Conservation (phyloP, 2,797 vertebrate species). For the Hypotaenidia philippensis region DNA sequence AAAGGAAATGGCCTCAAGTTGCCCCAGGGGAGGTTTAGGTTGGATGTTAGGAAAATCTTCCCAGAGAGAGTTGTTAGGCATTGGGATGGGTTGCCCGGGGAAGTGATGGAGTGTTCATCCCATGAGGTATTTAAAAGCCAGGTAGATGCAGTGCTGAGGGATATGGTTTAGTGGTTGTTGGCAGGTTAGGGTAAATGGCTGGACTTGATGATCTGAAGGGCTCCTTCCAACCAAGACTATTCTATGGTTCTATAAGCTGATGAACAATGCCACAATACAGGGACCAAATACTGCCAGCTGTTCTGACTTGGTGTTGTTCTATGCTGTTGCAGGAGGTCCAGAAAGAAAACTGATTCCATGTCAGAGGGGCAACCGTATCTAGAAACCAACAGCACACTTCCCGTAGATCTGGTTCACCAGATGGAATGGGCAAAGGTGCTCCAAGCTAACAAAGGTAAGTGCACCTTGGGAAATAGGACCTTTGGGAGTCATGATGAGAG, state of each 20-base stretch:
- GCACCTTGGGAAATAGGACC: not conserved
- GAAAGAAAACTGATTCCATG: not conserved
- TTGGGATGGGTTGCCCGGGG: no score
- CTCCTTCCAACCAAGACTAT: no score
- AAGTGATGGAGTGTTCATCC: no score
- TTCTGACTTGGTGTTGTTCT: not conserved
- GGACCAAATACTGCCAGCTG: not conserved
- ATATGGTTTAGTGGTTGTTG: no score
- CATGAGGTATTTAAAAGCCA: no score
- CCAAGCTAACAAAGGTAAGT: not conserved
- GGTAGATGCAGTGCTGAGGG: no score
- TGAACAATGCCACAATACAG: not conserved
- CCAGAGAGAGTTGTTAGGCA: no score
- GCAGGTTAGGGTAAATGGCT: no score
- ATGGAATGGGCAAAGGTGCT: rapidly evolving
- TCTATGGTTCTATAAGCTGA: not conserved
- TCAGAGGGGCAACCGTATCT: not conserved
- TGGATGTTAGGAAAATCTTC: no score
- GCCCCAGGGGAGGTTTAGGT: no score
- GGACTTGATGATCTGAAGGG: no score
- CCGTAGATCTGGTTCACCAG: not conserved
- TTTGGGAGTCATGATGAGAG: not conserved
- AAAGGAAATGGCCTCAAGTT: no score
- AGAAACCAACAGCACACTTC: not conserved
- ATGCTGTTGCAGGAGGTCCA: not conserved